A percentile compares a stretch with the other conserved stretches of the same genome.
phyloP scores from a whole-genome alignment of 1,140 invertebrate species.

The Zaprionus kolodkinae region DNA sequence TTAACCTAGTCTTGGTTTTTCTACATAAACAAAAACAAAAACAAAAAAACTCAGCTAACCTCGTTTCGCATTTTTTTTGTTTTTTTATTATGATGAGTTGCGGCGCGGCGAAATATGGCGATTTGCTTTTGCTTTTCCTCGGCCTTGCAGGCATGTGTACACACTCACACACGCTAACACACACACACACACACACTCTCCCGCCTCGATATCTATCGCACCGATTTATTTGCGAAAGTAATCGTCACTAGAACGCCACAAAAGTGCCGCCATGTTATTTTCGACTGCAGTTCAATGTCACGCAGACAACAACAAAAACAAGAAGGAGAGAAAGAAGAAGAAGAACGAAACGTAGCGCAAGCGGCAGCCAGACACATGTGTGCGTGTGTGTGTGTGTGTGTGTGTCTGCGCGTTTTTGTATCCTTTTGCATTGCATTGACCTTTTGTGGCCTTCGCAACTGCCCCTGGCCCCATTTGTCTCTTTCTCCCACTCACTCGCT shows the following conservation, averaged over 20 bases:
- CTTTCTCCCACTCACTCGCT: background rate
- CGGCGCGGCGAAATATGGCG: slow-evolving; percentile 3
- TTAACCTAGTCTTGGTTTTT: slow-evolving; percentile 37
- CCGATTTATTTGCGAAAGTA: slow-evolving; percentile 45
- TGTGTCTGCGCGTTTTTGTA: slow-evolving; percentile 5
- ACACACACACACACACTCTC: background rate
- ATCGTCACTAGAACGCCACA: slow-evolving; percentile 45
- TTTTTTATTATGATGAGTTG: slow-evolving; percentile 29
- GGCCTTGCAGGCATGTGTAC: slow-evolving; percentile 42
- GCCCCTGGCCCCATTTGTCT: slow-evolving; percentile 38
- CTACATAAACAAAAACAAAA: slow-evolving; percentile 17
- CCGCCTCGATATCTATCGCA: slow-evolving; percentile 20
- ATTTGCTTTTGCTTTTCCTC: slow-evolving; percentile 30
- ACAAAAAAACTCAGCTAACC: slow-evolving; percentile 36
- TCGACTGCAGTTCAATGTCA: slow-evolving; percentile 48
- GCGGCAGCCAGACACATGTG: background rate
- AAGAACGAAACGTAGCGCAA: background rate
- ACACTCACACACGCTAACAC: background rate
- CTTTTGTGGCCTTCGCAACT: slow-evolving; percentile 36
- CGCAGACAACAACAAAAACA: slow-evolving; percentile 1
- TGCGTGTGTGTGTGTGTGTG: background rate
- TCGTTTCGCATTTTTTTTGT: slow-evolving; percentile 24
- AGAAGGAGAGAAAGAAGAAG: background rate
- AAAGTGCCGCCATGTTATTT: slow-evolving; percentile 41
- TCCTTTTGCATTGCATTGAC: slow-evolving; percentile 49